Evolutionary conservation across 2,113 vertebrate genomes (phyloP), one percentile per base, ranked within the genome.

Genomic region (Microcebus griseorufus): DNA sequence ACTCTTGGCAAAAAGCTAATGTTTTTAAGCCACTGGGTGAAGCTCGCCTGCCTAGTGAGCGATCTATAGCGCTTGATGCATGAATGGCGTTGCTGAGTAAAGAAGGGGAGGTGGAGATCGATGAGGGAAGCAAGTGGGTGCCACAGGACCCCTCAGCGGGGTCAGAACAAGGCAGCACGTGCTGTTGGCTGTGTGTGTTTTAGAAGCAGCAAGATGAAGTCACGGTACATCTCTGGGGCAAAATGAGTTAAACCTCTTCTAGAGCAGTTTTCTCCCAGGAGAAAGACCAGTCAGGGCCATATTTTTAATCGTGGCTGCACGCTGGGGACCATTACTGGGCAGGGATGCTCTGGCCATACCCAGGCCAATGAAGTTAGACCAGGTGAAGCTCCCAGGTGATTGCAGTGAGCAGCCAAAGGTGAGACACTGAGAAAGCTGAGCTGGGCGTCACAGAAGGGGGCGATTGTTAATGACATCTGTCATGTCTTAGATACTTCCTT

Each of bases 251-350:
- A 62, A 37, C 13, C 32, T 58, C 37, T 78, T 55, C 34, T 53
- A 23, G 62, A 29, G 9, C 2, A 17, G 29, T 80, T 60, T 65
- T 60, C 48, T 80, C 27, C 65, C 73, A 67, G 45, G 53, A 89
- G 65, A 94, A 76, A 45, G 37, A 88, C 32, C 4, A 53, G 53
- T n/a, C 0, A 1, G 45, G 45, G 55, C 60, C 18, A 2, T 72
- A 14, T 48, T 91, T 89, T 53, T 80, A 58, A 70, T 53, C 37
- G 45, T 82, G 34, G 48, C 67, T 76, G 39, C 34, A 29, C 14
- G 1, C 0, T 58, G 32, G 55, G 53, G 83, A n/a, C 25, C 0
- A 0, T 42, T 12, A 58, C 2, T 8, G 22, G 58, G 3, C 20
- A 9, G 10, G 3, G 14, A 37, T 37, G 2, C 29, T n/a, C 64